Conservation (phyloP, 2,113 vertebrate genomes). For the Equus przewalskii region DNA sequence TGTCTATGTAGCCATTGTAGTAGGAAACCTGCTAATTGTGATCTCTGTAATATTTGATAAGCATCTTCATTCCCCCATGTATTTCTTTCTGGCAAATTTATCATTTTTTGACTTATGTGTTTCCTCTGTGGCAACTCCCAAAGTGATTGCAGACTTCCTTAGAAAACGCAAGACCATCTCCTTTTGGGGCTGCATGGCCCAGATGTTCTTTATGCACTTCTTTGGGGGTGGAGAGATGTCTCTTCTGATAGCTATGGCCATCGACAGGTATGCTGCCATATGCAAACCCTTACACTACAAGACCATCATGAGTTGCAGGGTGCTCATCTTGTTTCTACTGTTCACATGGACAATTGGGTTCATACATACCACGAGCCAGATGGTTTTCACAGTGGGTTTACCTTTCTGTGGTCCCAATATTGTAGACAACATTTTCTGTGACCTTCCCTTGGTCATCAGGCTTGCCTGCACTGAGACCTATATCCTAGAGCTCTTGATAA, state of each 20-base stretch:
- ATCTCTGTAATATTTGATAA: conserved; percentile 50
- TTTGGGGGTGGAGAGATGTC: conserved; percentile 69
- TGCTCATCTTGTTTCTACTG: neutral
- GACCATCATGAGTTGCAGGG: conserved; percentile 57
- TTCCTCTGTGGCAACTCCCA: conserved; percentile 67
- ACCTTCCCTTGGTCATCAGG: conserved; percentile 42
- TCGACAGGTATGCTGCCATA: conserved; percentile 58
- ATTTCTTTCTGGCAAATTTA: conserved; percentile 76
- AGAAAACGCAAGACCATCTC: conserved; percentile 49
- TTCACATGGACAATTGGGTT: conserved; percentile 42
- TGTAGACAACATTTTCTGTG: conserved; percentile 55
- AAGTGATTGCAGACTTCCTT: conserved; percentile 69
- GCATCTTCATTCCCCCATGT: conserved; percentile 70
- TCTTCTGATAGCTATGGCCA: conserved; percentile 66
- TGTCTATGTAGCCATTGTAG: conserved; percentile 28
- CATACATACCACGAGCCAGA: conserved; percentile 39
- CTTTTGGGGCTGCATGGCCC: conserved; percentile 51
- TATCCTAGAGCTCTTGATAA: conserved; percentile 10
- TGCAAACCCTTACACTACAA: conserved; percentile 69
- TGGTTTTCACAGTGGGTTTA: conserved; percentile 27
- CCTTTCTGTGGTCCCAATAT: conserved; percentile 67
- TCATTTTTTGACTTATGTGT: conserved; percentile 75
- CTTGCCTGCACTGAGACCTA: conserved; percentile 63
- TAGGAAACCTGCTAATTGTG: conserved; percentile 70
- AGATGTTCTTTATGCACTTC: conserved; percentile 63